These are phyloP conservation scores for Astropecten irregularis DNA, from an alignment of 53 echinoderm and acorn worm species.

Conservation along the genomic window DNA sequence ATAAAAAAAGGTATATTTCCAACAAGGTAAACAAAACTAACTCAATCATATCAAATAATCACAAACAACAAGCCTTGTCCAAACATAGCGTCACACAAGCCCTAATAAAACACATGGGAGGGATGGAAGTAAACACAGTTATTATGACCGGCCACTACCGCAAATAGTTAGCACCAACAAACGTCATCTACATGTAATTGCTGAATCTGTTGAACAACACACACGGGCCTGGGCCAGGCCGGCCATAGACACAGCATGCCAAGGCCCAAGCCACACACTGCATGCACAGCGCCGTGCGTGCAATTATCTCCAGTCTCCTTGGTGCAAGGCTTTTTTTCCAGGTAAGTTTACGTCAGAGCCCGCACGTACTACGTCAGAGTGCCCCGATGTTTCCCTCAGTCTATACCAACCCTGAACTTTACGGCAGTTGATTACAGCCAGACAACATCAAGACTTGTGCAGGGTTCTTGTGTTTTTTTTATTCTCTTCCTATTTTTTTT, in stretches of 20 bases:
- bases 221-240: too few species aligned
- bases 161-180: constrained; percentile 27
- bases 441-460: too few species aligned
- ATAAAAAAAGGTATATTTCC: too few species aligned
- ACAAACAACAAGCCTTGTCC: too few species aligned
- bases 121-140: constrained; percentile 30
- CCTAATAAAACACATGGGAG: too few species aligned
- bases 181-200: too few species aligned
- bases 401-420: constrained; percentile 22
- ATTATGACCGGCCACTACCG: neutral
- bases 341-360: constrained; percentile 38
- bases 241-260: too few species aligned
- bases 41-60: too few species aligned
- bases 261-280: too few species aligned
- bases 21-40: too few species aligned
- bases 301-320: constrained; percentile 25
- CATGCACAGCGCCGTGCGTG: neutral
- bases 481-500: neutral
- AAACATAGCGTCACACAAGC: neutral
- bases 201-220: too few species aligned
- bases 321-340: constrained; percentile 12
- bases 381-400: constrained; percentile 35
- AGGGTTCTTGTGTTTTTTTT: neutral
- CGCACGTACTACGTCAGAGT: constrained; percentile 32
- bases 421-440: constrained; percentile 4